Percentiles rank a stretch among this genome's conserved stretches.
Conservation (phyloP, 2,113 vertebrate genomes). For the Corynorhinus townsendii region DNA sequence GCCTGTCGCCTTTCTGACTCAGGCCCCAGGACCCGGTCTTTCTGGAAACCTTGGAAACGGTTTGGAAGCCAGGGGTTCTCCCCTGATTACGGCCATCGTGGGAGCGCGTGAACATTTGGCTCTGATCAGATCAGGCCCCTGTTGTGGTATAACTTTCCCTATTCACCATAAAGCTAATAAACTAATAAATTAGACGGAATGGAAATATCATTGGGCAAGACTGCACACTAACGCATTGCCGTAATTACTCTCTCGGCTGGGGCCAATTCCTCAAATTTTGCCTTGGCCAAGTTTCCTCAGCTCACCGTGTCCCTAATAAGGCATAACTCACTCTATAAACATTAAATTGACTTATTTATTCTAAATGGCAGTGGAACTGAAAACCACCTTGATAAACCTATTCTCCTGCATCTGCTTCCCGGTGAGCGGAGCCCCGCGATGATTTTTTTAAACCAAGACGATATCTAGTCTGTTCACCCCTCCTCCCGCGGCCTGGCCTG, state of each 20-base stretch:
- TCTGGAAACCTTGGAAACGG: background rate
- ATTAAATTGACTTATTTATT: slow-evolving; percentile 70
- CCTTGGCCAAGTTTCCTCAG: slow-evolving; percentile 64
- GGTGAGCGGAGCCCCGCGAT: accelerated
- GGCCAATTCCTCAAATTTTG: slow-evolving; percentile 66
- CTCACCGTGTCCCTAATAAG: slow-evolving; percentile 68
- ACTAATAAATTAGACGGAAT: slow-evolving; percentile 76
- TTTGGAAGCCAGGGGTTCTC: background rate
- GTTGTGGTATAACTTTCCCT: slow-evolving; percentile 49
- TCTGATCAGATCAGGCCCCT: slow-evolving; percentile 58
- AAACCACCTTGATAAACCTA: slow-evolving; percentile 39
- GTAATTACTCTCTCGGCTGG: slow-evolving; percentile 22
- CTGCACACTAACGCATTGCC: background rate
- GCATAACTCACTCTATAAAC: slow-evolving; percentile 72
- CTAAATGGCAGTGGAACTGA: slow-evolving; percentile 56
- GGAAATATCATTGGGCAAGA: slow-evolving; percentile 62
- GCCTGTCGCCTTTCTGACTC: background rate
- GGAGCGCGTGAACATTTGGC: slow-evolving; percentile 31
- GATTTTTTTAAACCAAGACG: slow-evolving; percentile 7
- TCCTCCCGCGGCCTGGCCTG: background rate
- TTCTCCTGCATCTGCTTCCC: background rate
- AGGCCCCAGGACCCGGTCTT: background rate
- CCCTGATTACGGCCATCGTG: background rate
- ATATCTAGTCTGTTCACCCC: background rate
- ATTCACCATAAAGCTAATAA: slow-evolving; percentile 67